Evolutionary conservation across 1,140 invertebrate species (phyloP), one percentile per base, ranked within the genome.

Genomic region (Halesus radiatus): DNA sequence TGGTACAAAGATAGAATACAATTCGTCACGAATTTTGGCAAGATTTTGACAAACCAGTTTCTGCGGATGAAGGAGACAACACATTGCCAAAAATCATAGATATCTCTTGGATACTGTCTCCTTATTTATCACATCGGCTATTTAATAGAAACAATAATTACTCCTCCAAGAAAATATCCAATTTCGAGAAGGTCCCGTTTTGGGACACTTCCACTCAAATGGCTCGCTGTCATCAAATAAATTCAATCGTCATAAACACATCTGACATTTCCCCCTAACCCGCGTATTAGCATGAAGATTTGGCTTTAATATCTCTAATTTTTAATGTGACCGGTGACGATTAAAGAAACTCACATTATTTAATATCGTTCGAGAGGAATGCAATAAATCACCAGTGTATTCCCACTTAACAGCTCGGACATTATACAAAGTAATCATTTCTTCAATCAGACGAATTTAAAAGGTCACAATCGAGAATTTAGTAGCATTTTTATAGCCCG

Each of bases 151-250:
- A 72, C 68, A 8, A 72, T 72, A 72, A 72, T 72, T 52, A 72
- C 68, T 23, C 6, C 26, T 10, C 23, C 53, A 10, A 37, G 32
- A 75, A 52, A 56, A 56, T 74, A 74, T 74, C 70, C 50, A 74
- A 74, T 74, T 74, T 70, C 66, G 32, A n/a, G 5, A n/a, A 64
- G 3, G 37, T 45, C 3, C 76, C 66, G 70, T 81, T 78, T 72
- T 23, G 66, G 52, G 64, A 72, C 23, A 76, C 54, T 23, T 64
- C 58, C 6, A 53, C 29, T 53, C 22, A 29, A 78, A 54, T 74
- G 64, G 18, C 50, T 26, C 16, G 18, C 23, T 81, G 80, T 78
- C 80, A 37, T 73, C 80, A 81, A 78, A 81, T 78, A 81, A 81
- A 78, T 81, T 81, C 58, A 81, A 78, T 74, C 76, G 56, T 75